Base-by-base conservation (phyloP, 2,797 vertebrate species). In the Silurus lanzhouensis region DNA sequence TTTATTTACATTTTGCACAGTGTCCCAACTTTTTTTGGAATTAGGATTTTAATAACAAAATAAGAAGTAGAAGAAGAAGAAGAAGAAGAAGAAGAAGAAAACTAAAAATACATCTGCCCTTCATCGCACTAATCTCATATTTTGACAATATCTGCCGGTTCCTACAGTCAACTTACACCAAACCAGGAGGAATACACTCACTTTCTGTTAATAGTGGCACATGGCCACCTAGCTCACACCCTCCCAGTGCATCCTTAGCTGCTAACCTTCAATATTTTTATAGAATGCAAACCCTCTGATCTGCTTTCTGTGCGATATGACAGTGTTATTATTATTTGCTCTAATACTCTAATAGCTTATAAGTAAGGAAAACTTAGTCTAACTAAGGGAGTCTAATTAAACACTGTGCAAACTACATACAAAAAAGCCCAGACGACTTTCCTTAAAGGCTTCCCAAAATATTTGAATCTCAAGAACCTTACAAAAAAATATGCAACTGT, bases 401-500 rank as follows among this genome's bases (percentile, higher is more conserved):
- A 9, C 15, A 60, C 8, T 60, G 27, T 57, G 25, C 55, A 38
- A 38, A 44, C 19, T n/a, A 63, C 58, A 63, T 79, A 46, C 2
- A 1, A 20, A 38, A 38, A 38, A 31, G 5, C 0, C 60, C n/a
- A 13, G 63, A 61, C 2, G 1, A 8, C 38, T 48, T 64, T 27
- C 14, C 58, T 60, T 64, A 63, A 64, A 63, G 44, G 76, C 57
- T 61, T 61, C 27, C 27, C 44, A 82, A 85, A 86, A n/a, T 66
- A 80, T 64, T 68, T 60, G 67, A 71, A 75, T 55, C 76, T 44
- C 19, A 68, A 77, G 6, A 83, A 27, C 63, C 57, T 58, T 80
- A 60, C 58, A 0, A 4, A 38, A 38, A 5, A 55, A 38, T 25
- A 8, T 22, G 60, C 75, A 22, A 78, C 27, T 78, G 27, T 25